phyloP scores from a whole-genome alignment of 2,797 vertebrate species.

The Hybognathus amarus region DNA sequence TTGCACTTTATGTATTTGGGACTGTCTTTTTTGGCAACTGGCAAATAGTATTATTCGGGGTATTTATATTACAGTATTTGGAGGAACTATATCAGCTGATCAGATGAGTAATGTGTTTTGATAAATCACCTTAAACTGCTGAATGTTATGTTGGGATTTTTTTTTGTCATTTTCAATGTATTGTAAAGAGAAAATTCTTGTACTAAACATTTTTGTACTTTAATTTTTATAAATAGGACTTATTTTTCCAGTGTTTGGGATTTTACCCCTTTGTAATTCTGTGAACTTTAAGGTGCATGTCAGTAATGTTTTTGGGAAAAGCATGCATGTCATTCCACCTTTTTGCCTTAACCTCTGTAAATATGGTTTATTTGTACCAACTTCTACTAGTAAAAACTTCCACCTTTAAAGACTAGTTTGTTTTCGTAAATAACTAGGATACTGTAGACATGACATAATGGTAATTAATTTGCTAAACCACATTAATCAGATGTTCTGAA shows the following conservation, averaged over 20 bases:
- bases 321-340: conserved; percentile 68
- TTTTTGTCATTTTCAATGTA: conserved; percentile 75
- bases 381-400: conserved; percentile 81
- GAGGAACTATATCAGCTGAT: conserved; percentile 18
- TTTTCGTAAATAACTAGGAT: conserved; percentile 61
- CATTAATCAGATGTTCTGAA: background rate
- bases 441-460: background rate
- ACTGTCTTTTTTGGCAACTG: conserved; percentile 79
- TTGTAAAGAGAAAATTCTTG: conserved; percentile 59
- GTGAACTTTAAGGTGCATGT: conserved; percentile 57
- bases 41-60: conserved; percentile 41
- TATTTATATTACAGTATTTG: conserved; percentile 37
- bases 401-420: conserved; percentile 22
- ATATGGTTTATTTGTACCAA: conserved; percentile 71
- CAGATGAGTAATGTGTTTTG: conserved; percentile 15
- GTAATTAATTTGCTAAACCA: background rate
- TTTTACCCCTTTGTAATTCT: conserved; percentile 71
- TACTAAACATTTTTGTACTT: conserved; percentile 63
- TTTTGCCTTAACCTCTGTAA: conserved; percentile 77
- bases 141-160: conserved; percentile 61
- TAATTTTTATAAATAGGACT: conserved; percentile 76
- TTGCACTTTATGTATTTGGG: conserved; percentile 58
- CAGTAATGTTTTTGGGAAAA: conserved; percentile 57
- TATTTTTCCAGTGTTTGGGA: conserved; percentile 61
- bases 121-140: conserved; percentile 66